Percentiles rank a stretch among this genome's conserved stretches.
Evolutionary conservation across 1,140 invertebrate species (phyloP).

Genomic region (Musca domestica): DNA sequence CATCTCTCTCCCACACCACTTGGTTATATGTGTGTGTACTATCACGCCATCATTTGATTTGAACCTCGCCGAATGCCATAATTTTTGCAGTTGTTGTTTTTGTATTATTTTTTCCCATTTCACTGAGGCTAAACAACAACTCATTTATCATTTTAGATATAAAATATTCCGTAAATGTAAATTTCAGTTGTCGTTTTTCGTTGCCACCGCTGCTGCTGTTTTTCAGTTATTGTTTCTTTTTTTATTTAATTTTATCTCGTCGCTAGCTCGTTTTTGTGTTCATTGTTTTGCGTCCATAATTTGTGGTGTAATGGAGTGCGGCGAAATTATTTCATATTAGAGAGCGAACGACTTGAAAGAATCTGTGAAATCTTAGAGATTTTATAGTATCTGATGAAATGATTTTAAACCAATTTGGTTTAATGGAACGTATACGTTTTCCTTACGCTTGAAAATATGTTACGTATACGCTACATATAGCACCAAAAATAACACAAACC

Average conservation of each 20-base stretch:
- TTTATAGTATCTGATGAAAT: no score
- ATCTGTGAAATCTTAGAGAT: no score
- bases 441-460: no score
- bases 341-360: no score
- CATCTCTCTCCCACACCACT: background rate
- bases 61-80: no score
- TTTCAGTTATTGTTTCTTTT: background rate
- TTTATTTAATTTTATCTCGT: background rate
- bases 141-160: slow-evolving; percentile 1
- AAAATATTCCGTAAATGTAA: background rate
- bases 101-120: slow-evolving; percentile 9
- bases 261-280: background rate
- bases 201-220: background rate
- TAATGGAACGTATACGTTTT: no score
- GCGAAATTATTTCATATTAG: no score
- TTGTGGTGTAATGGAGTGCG: background rate
- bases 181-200: background rate
- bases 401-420: no score
- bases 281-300: background rate
- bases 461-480: no score
- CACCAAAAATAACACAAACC: no score
- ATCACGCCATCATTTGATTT: no score
- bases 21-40: no score
- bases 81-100: slow-evolving; percentile 9
- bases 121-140: background rate